Evolutionary conservation across 2,113 vertebrate genomes (phyloP).

Genomic region (Pseudopodoces humilis): DNA sequence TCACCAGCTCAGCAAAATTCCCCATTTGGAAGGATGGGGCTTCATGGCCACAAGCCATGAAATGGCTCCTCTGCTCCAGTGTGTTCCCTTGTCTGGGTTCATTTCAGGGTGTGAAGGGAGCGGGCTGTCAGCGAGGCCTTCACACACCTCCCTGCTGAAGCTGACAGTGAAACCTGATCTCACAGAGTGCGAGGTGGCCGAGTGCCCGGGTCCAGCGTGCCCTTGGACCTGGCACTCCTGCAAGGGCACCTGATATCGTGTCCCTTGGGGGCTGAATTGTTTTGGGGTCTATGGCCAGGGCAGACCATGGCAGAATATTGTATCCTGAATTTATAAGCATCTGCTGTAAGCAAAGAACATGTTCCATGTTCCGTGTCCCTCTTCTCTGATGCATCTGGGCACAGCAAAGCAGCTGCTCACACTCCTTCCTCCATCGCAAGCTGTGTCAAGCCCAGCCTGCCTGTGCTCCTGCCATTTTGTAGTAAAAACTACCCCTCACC

Average conservation of each 20-base stretch:
- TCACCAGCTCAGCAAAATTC: not conserved
- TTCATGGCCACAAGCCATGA: not conserved
- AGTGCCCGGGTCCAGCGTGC: rapidly evolving
- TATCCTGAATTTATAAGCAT: not conserved
- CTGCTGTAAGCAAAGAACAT: not conserved
- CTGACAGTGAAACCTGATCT: not conserved
- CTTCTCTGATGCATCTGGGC: not conserved
- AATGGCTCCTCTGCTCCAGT: not conserved
- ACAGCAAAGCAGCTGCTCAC: not conserved
- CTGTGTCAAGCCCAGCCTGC: not conserved
- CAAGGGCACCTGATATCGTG: rapidly evolving
- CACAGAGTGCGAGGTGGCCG: rapidly evolving
- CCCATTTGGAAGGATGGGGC: not conserved
- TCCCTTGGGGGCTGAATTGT: not conserved
- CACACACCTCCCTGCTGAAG: not conserved
- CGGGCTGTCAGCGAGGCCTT: not conserved
- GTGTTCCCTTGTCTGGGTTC: not conserved
- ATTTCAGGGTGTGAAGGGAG: not conserved
- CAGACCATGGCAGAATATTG: not conserved
- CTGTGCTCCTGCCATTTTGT: not conserved
- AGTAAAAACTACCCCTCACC: not conserved
- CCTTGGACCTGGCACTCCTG: not conserved
- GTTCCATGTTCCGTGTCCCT: not conserved
- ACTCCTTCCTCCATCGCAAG: not conserved
- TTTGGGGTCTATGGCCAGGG: not conserved